Conservation (phyloP, 2,113 vertebrate genomes). For the Myrmecobius fasciatus region DNA sequence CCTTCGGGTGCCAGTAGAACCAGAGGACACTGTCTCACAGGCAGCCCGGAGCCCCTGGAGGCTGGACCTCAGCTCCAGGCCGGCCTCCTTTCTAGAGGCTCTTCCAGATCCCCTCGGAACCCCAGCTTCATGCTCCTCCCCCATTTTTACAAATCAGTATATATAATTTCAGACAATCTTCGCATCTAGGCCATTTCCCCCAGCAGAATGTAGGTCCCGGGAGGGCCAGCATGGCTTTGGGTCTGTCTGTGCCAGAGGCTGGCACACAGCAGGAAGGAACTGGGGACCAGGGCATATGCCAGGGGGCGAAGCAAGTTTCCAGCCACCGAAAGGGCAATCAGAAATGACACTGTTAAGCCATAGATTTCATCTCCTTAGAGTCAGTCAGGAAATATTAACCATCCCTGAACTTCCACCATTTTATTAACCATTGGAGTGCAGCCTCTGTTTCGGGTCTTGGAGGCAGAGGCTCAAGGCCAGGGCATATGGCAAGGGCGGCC, state of each 20-base stretch:
- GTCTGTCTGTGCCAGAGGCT: not conserved
- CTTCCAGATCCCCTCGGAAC: not conserved
- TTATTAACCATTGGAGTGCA: not conserved
- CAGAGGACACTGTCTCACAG: not conserved
- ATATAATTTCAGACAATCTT: not conserved
- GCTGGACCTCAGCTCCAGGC: not conserved
- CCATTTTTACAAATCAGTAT: not conserved
- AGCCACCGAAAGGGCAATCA: not conserved
- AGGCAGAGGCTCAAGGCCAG: not conserved
- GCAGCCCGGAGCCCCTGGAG: not conserved
- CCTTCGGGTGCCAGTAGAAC: not conserved
- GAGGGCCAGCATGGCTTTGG: not conserved
- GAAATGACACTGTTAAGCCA: not conserved
- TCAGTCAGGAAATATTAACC: not conserved
- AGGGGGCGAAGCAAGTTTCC: not conserved
- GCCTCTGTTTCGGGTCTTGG: not conserved
- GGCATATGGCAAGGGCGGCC: not conserved
- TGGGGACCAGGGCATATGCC: not conserved
- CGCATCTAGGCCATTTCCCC: accelerated
- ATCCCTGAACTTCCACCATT: not conserved
- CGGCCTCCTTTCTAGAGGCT: not conserved
- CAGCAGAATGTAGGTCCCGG: not conserved
- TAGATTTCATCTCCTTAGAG: not conserved
- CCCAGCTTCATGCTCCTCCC: too few species aligned
- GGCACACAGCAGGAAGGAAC: not conserved